Conservation (phyloP, 30 jellyfish, hydroid and myxozoan species). For the Hydractinia echinata region DNA sequence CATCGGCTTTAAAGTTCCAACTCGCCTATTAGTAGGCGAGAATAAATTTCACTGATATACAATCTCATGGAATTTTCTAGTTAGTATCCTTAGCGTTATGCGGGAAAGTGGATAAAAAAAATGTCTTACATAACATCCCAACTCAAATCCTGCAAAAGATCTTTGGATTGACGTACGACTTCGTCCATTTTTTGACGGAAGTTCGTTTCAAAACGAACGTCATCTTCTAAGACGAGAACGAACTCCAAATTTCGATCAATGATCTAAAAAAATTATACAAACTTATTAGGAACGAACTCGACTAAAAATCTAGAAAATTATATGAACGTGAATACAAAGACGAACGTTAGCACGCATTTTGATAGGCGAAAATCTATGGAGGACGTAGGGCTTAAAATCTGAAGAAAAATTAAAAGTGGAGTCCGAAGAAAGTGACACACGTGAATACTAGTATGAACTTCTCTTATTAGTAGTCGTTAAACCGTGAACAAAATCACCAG, state of each 20-base stretch:
- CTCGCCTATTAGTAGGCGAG: too few relatives aligned
- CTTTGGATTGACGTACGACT: conserved; percentile 52
- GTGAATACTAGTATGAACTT: too few relatives aligned
- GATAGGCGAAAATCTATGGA: background rate
- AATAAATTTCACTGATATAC: too few relatives aligned
- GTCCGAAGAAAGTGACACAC: background rate
- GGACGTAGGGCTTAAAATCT: background rate
- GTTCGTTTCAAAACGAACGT: conserved; percentile 82
- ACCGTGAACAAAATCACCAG: too few relatives aligned
- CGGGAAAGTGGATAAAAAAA: background rate
- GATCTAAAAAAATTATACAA: conserved; percentile 36
- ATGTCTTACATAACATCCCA: conserved; percentile 93
- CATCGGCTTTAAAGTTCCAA: too few relatives aligned
- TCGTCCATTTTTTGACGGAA: conserved; percentile 62
- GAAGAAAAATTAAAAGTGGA: background rate
- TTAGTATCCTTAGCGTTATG: too few relatives aligned
- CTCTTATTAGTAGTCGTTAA: too few relatives aligned
- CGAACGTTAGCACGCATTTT: background rate
- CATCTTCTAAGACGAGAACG: conserved; percentile 91
- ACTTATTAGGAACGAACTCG: background rate
- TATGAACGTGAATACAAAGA: background rate
- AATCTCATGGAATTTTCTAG: too few relatives aligned
- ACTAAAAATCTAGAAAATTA: background rate
- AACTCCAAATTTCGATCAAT: conserved; percentile 55
- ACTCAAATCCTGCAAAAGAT: conserved; percentile 24